Percentiles rank a stretch among this genome's conserved stretches.
Evolutionary conservation across 2,888 invertebrate species (phyloP).

Genomic region (Melieria crassipennis): DNA sequence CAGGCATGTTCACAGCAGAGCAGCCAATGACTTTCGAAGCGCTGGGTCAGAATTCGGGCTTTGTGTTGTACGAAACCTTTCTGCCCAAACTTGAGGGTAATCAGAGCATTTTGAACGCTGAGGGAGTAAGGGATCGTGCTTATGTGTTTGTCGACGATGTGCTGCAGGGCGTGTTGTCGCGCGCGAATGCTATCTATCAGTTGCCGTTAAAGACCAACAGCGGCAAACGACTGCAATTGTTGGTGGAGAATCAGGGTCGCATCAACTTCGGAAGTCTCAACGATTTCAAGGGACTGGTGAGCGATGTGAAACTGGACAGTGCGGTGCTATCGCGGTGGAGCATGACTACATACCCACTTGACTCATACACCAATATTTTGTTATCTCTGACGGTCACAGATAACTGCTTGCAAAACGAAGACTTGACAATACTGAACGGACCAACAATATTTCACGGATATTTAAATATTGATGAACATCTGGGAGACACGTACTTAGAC

Average conservation of each 20-base stretch:
- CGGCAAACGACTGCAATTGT: slow-evolving; percentile 67
- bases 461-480: slow-evolving; percentile 59
- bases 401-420: no score
- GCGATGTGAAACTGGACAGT: slow-evolving; percentile 69
- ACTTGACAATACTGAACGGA: slow-evolving; percentile 56
- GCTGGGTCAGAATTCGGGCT: slow-evolving; percentile 71
- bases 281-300: slow-evolving; percentile 71
- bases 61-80: slow-evolving; percentile 73
- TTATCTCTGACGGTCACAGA: slow-evolving; percentile 32
- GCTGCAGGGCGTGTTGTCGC: slow-evolving; percentile 60
- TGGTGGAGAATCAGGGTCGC: slow-evolving; percentile 85
- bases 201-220: slow-evolving; percentile 58
- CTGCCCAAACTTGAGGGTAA: slow-evolving; percentile 62
- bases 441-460: slow-evolving; percentile 70
- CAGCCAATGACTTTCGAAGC: slow-evolving; percentile 74
- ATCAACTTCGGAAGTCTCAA: slow-evolving; percentile 71
- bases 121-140: slow-evolving; percentile 74
- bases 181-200: slow-evolving; percentile 56
- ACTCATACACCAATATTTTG: slow-evolving; percentile 57
- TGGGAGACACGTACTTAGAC: slow-evolving; percentile 81
- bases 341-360: slow-evolving; percentile 71
- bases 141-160: slow-evolving; percentile 73
- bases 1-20: slow-evolving; percentile 52
- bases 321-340: slow-evolving; percentile 71
- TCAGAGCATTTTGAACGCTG: slow-evolving; percentile 66